Evolutionary conservation across 92 coral and sea anemone species (phyloP).

Genomic region (Nematostella vectensis): DNA sequence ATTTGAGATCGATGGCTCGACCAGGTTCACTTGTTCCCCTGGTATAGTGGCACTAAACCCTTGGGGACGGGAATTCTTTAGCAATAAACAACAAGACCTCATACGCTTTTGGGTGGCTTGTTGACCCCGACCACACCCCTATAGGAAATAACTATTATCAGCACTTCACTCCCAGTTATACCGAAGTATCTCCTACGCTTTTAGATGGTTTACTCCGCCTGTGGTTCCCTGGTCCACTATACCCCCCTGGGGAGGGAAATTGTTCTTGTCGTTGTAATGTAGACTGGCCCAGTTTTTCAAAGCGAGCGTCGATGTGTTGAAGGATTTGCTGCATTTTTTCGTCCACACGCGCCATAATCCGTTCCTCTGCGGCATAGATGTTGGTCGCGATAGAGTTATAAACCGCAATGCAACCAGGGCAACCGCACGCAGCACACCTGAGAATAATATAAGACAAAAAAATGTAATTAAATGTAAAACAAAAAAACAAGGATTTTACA

Average conservation of each 20-base stretch:
- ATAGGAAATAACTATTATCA: no score
- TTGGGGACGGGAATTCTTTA: no score
- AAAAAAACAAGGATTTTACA: background rate
- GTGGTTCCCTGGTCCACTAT: conserved; percentile 6
- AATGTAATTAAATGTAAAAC: background rate
- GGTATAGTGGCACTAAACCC: no score
- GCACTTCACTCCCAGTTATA: conserved; percentile 8
- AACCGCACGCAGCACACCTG: conserved; percentile 86
- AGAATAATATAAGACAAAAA: conserved; percentile 1
- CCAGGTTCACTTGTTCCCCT: no score
- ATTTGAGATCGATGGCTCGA: no score
- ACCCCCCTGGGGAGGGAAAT: conserved; percentile 4
- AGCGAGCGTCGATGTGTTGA: conserved; percentile 74
- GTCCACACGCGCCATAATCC: conserved; percentile 88
- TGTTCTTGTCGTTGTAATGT: conserved; percentile 53
- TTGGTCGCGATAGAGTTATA: conserved; percentile 91
- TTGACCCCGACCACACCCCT: no score
- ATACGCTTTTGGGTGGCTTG: no score
- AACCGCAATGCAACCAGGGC: conserved; percentile 95
- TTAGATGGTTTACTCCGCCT: conserved; percentile 21
- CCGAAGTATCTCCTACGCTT: conserved; percentile 49
- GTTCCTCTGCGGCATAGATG: conserved; percentile 90
- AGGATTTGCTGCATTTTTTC: conserved; percentile 59
- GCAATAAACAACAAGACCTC: no score
- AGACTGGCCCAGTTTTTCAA: conserved; percentile 55